Evolutionary conservation across 1,140 invertebrate genomes (phyloP), one percentile per base, ranked within the genome.

Genomic region (Lanistes nyassanus): DNA sequence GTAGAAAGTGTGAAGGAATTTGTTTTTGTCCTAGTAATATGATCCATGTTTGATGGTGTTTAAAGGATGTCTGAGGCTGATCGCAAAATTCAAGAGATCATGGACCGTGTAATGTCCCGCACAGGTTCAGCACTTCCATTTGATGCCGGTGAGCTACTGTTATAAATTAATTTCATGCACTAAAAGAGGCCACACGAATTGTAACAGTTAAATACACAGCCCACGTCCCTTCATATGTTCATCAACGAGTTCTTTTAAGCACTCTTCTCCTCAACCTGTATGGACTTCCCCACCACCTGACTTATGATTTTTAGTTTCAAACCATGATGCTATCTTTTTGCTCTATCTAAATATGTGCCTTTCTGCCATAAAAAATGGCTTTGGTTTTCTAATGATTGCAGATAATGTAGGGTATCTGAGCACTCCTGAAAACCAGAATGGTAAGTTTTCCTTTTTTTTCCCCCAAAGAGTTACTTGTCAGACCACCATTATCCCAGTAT

Each of bases 31-130:
- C n/a, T n/a, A n/a, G n/a, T n/a, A n/a, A n/a, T n/a, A n/a, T n/a
- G 58, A 37, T 29, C 26, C 37, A 11, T 56, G 56, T 56, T 47
- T 70, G 37, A 36, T 75, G 29, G 3, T 76, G 6, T 56, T 73
- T 80, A 65, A 75, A 87, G 86, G 21, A 68, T 82, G 74, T 80
- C 83, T 29, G 85, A 86, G 16, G 83, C 85, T 42, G 86, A 88
- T 76, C 77, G 79, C n/a, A 83, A 81, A 71, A 87, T 88, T 39
- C 75, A 84, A 65, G 85, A 85, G 60, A 88, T 88, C 26, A 88
- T 88, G 86, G 75, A 82, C 31, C 64, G 82, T 31, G 85, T 88
- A 3, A 84, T 87, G 80, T 79, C 80, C 26, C 73, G 84, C 47
- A 75, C 84, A 13, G 81, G 71, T 72, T 76, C 75, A 31, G 71